A percentile compares a stretch with the other conserved stretches of the same genome.
Conservation (phyloP, 2,888 invertebrate genomes). For the Thelaira solivaga region DNA sequence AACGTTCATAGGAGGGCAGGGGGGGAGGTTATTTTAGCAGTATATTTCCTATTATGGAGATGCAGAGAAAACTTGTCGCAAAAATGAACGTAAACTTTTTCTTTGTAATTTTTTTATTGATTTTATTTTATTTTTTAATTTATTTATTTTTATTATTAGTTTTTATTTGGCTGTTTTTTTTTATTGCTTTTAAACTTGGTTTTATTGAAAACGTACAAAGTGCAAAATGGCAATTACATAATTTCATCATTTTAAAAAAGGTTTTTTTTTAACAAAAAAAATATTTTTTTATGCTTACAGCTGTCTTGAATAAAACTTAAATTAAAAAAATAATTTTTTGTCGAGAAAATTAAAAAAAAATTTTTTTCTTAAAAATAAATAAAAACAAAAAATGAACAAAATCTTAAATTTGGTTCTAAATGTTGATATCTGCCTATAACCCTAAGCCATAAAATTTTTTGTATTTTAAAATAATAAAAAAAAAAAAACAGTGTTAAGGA, state of each 20-base stretch:
- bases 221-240: constrained; percentile 62
- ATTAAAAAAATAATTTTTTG: too few species aligned
- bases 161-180: not conserved
- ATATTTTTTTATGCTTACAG: not conserved
- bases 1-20: not conserved
- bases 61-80: constrained; percentile 60
- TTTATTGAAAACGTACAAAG: constrained; percentile 17
- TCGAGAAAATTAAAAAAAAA: not conserved
- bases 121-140: constrained; percentile 28
- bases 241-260: constrained; percentile 26
- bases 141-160: too few species aligned
- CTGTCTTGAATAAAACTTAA: too few species aligned
- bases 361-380: not conserved
- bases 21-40: constrained; percentile 13
- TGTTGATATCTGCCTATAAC: too few species aligned
- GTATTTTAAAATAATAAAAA: too few species aligned
- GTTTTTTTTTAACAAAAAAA: not conserved
- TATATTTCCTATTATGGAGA: constrained; percentile 63
- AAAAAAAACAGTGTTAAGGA: too few species aligned
- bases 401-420: too few species aligned
- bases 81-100: constrained; percentile 48
- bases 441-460: too few species aligned
- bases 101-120: constrained; percentile 50
- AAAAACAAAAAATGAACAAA: too few species aligned
- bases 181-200: not conserved